phyloP scores from a whole-genome alignment of 2,888 invertebrate species.

The Megastigmus dorsalis region DNA sequence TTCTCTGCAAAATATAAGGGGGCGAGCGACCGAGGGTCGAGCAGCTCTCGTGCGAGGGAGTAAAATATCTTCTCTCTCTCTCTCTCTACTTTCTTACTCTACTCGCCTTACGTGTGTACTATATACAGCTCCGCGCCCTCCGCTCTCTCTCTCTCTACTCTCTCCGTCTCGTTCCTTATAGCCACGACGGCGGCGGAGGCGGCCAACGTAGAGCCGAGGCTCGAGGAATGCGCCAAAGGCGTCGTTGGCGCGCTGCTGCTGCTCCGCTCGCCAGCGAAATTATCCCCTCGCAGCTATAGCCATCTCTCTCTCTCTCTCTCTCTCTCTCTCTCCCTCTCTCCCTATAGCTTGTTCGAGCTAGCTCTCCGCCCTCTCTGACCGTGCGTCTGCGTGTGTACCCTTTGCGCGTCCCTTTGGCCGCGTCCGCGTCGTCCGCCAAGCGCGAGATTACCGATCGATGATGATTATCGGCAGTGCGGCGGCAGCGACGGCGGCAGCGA shows the following conservation, averaged over 20 bases:
- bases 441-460: slow-evolving; percentile 54
- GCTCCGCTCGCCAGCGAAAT: slow-evolving; percentile 42
- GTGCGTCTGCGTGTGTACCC: background rate
- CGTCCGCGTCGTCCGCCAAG: background rate
- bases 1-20: slow-evolving; percentile 48
- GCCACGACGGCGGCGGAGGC: background rate
- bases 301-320: slow-evolving; percentile 2
- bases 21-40: slow-evolving; percentile 41
- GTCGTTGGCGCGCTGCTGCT: slow-evolving; percentile 33
- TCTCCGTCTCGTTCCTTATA: background rate
- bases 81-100: slow-evolving; percentile 19
- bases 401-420: slow-evolving; percentile 9
- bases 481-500: no score
- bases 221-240: slow-evolving; percentile 50
- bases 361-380: background rate
- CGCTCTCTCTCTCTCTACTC: slow-evolving; percentile 1
- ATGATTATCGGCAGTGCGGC: slow-evolving; percentile 45
- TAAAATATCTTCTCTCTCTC: slow-evolving; percentile 8
- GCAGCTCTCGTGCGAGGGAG: background rate
- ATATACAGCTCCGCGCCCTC: background rate
- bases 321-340: background rate
- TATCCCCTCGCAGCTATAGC: slow-evolving; percentile 48
- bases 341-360: background rate
- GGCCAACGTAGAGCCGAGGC: no score
- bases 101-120: background rate